Evolutionary conservation across 2,113 vertebrate species (phyloP), one percentile per base, ranked within the genome.

Genomic region (Eurystomus gularis): DNA sequence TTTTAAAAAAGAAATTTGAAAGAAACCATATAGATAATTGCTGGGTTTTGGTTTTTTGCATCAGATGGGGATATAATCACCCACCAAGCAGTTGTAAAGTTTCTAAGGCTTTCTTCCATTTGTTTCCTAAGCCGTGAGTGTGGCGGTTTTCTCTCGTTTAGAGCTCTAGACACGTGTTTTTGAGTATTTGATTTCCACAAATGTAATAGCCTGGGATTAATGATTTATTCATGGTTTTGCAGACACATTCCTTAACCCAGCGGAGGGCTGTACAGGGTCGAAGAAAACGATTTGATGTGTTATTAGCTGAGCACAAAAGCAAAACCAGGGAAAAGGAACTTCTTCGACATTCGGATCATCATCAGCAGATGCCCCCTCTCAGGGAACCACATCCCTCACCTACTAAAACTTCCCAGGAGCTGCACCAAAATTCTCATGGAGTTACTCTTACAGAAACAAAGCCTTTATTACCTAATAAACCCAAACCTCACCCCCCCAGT

Each of bases 241-340:
- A 99, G 99, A 99, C 99, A 99, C 99, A 99, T 99, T 99, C 99
- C 99, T 99, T 99, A 99, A 99, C 98, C 98, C 99, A 99, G 98
- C 99, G 99, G 98, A 99, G 99, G 98, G 99, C 99, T 78, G 99
- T 99, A 97, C 98, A 98, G 96, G 99, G 99, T 97, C 99, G 99
- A 97, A 99, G 99, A 98, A 99, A 99, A 96, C 99, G 99, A 97
- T 99, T 99, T 93, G 99, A 99, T 97, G 98, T 98, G 77, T 98
- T 99, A 95, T 95, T 99, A 98, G 99, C 99, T 1, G 99, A 99
- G 98, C 99, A 99, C 98, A 99, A 99, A 98, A 99, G 98, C 98
- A 99, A 99, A 98, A 96, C 99, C 96, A 99, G 99, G 98, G 99
- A 99, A 97, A 99, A 99, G 98, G 99, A 99, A 96, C 97, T 98